These are phyloP conservation scores for Esox lucius DNA, from an alignment of 2,797 vertebrate species.

Conservation along the genomic window DNA sequence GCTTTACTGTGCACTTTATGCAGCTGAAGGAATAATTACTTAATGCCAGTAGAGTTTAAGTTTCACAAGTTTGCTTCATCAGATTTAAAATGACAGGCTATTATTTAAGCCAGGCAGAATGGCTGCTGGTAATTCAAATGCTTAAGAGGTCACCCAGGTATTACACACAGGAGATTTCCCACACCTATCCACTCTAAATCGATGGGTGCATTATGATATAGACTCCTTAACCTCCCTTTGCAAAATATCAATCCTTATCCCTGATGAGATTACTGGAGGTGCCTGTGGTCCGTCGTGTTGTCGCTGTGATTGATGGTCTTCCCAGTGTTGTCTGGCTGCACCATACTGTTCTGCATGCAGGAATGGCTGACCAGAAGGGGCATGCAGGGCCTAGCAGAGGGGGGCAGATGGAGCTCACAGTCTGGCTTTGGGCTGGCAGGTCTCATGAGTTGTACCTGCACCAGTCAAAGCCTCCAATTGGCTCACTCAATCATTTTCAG, in stretches of 20 bases:
- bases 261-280: constrained; percentile 33
- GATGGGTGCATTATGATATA: constrained; percentile 23
- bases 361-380: not conserved
- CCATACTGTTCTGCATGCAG: not conserved
- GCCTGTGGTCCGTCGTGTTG: constrained; percentile 24
- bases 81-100: constrained; percentile 35
- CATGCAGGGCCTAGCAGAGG: not conserved
- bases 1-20: too few species aligned
- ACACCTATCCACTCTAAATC: constrained; percentile 10
- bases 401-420: constrained; percentile 1
- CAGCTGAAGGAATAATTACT: not conserved
- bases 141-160: constrained; percentile 5
- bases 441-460: not conserved
- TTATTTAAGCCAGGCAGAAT: constrained; percentile 36
- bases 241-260: constrained; percentile 32
- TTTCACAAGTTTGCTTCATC: constrained; percentile 32
- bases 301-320: constrained; percentile 31
- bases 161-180: constrained; percentile 2
- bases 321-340: constrained; percentile 8
- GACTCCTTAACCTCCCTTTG: constrained; percentile 33
- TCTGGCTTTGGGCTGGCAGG: not conserved
- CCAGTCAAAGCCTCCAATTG: not conserved
- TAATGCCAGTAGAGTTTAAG: not conserved
- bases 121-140: constrained; percentile 27
- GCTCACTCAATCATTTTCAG: constrained; percentile 1